Percentiles rank a stretch among this genome's conserved stretches.
Conservation (phyloP, 2,888 invertebrate species). For the Oscheius sp. region DNA sequence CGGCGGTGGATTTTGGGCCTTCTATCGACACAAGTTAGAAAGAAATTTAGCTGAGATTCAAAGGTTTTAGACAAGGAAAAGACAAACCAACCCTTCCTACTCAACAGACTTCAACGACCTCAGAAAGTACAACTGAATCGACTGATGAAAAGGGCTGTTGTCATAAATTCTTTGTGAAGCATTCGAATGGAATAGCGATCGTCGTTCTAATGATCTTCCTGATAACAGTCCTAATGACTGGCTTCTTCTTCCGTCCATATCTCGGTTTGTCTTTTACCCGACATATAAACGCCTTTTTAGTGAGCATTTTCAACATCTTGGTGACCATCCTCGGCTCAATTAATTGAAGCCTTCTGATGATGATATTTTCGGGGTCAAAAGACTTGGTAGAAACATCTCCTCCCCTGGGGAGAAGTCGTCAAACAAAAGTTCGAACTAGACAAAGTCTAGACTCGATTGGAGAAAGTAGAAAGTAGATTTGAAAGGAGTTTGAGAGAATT, state of each 20-base stretch:
- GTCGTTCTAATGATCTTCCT: conserved; percentile 52
- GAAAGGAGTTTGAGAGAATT: too few relatives aligned
- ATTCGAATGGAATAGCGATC: conserved; percentile 46
- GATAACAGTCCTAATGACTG: conserved; percentile 60
- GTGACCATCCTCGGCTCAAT: conserved; percentile 57
- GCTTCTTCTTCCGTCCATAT: conserved; percentile 60
- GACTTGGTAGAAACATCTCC: too few relatives aligned
- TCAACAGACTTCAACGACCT: neutral
- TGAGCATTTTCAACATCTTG: conserved; percentile 61
- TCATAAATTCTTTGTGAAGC: conserved; percentile 18
- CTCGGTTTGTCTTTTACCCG: conserved; percentile 42
- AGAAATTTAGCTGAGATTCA: too few relatives aligned
- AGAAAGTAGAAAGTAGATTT: too few relatives aligned
- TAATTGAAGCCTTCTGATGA: too few relatives aligned
- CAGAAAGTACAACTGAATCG: neutral
- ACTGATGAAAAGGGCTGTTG: neutral
- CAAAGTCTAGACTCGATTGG: too few relatives aligned
- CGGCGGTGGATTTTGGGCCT: conserved; percentile 61
- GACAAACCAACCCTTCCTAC: conserved; percentile 25
- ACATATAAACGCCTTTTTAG: conserved; percentile 43
- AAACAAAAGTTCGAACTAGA: too few relatives aligned
- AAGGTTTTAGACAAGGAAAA: conserved; percentile 41
- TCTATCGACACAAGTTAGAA: conserved; percentile 39
- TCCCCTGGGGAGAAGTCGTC: too few relatives aligned
- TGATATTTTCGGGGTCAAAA: too few relatives aligned